Conservation (phyloP, 2,113 vertebrate species). For the Nycticryphes semicollaris region DNA sequence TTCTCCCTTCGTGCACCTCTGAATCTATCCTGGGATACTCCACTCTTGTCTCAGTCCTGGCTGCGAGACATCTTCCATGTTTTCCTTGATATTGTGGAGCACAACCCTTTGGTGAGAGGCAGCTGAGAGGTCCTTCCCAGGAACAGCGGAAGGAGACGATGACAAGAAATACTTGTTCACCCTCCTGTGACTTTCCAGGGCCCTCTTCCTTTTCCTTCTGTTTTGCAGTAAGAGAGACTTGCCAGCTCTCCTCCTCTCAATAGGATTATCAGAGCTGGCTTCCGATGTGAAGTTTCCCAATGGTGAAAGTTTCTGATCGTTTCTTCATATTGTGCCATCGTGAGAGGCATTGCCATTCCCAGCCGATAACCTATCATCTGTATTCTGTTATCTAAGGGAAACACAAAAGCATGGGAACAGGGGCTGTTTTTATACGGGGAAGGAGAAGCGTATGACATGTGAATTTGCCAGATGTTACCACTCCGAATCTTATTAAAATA, state of each 20-base stretch:
- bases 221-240: not conserved
- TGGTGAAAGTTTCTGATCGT: not conserved
- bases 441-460: not conserved
- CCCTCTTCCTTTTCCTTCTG: conserved; percentile 47
- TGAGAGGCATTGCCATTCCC: not conserved
- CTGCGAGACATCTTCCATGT: fast-evolving
- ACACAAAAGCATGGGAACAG: conserved; percentile 34
- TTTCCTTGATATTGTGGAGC: not conserved
- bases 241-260: not conserved
- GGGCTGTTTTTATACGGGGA: not conserved
- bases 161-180: not conserved
- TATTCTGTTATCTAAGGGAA: conserved; percentile 25
- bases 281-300: not conserved
- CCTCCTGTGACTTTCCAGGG: conserved; percentile 9
- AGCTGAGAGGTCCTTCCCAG: conserved; percentile 1
- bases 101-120: not conserved
- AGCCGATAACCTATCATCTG: not conserved
- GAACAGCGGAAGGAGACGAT: not conserved
- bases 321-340: fast-evolving
- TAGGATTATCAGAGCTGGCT: conserved; percentile 11
- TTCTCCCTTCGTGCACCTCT: not conserved
- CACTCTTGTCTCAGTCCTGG: not conserved
- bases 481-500: conserved; percentile 34
- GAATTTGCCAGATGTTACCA: conserved; percentile 63
- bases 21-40: not conserved